phyloP scores from a whole-genome alignment of 2,113 vertebrate genomes.

The Bombycilla garrulus region DNA sequence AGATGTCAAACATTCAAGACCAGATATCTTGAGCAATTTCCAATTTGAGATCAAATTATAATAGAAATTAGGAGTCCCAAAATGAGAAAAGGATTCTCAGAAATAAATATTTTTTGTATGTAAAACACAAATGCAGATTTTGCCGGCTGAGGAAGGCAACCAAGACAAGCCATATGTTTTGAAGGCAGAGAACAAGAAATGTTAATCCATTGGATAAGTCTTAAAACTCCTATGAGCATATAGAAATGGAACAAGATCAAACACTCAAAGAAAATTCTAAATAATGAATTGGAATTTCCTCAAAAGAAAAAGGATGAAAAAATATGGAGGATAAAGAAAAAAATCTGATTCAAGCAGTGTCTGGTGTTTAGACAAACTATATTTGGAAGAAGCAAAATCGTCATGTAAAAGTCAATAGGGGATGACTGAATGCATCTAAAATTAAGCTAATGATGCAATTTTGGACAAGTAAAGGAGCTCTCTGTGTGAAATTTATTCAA shows the following conservation, averaged over 20 bases:
- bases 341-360: background rate
- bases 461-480: background rate
- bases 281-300: background rate
- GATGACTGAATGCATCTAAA: background rate
- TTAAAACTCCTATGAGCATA: background rate
- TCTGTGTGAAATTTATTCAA: background rate
- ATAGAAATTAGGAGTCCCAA: background rate
- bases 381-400: background rate
- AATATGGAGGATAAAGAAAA: background rate
- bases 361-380: background rate
- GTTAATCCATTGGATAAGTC: background rate
- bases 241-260: background rate
- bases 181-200: background rate
- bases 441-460: background rate
- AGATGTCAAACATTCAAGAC: background rate
- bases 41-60: background rate
- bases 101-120: background rate
- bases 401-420: background rate
- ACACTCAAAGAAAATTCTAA: background rate
- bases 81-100: background rate
- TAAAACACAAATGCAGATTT: background rate
- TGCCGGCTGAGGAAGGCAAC: background rate
- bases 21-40: background rate
- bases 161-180: background rate
- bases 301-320: background rate